Percentiles rank a stretch among this genome's conserved stretches.
Conservation (phyloP, 1,140 invertebrate species). For the Drosophila mojavensis region DNA sequence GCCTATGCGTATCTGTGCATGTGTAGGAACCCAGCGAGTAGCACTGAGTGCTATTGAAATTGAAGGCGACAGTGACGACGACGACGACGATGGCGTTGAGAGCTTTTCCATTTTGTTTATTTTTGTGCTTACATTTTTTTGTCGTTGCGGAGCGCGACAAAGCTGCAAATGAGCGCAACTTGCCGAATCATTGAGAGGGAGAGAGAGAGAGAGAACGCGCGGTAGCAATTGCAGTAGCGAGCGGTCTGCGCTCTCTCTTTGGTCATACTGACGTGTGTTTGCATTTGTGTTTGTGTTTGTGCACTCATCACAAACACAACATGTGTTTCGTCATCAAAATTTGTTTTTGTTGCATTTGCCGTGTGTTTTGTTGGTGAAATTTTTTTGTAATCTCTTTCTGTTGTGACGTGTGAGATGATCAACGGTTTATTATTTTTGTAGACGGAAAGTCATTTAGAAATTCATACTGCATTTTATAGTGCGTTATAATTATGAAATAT, state of each 20-base stretch:
- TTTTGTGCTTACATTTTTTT: slow-evolving; percentile 70
- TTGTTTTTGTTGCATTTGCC: slow-evolving; percentile 63
- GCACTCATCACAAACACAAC: slow-evolving; percentile 61
- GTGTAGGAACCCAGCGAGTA: slow-evolving; percentile 55
- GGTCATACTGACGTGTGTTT: background rate
- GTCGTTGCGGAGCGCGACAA: slow-evolving; percentile 59
- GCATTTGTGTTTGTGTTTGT: background rate
- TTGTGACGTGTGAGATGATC: slow-evolving; percentile 15
- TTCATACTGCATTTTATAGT: background rate
- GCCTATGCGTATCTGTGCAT: slow-evolving; percentile 13
- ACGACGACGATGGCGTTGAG: slow-evolving; percentile 44
- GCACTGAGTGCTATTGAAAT: slow-evolving; percentile 66
- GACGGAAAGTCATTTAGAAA: slow-evolving; percentile 6
- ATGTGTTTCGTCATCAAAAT: slow-evolving; percentile 82
- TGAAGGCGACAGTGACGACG: slow-evolving; percentile 72
- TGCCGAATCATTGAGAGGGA: slow-evolving; percentile 4
- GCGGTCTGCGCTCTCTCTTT: slow-evolving; percentile 29
- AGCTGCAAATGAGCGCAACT: slow-evolving; percentile 60
- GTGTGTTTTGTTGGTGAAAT: slow-evolving; percentile 50
- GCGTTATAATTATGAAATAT: background rate
- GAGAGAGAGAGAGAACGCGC: slow-evolving; percentile 6
- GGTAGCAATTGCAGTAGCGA: background rate
- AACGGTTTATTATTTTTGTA: slow-evolving; percentile 4
- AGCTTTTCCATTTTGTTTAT: slow-evolving; percentile 73
- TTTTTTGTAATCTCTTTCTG: slow-evolving; percentile 20